phyloP scores from a whole-genome alignment of 2,797 vertebrate species.

The Xerus rutilus region DNA sequence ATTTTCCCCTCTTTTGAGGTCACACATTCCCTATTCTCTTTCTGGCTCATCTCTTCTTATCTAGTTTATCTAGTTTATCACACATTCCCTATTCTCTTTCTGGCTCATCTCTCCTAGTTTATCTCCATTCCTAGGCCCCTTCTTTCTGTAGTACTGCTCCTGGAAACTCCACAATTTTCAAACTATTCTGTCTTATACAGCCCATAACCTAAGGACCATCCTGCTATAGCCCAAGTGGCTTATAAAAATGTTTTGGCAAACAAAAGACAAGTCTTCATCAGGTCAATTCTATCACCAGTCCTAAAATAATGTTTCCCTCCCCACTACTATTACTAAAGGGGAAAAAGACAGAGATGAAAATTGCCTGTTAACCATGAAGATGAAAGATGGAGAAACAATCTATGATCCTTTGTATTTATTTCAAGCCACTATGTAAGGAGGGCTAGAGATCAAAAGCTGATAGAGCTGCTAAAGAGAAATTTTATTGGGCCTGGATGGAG shows the following conservation, averaged over 20 bases:
- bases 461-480: not conserved
- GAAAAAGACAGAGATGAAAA: not conserved
- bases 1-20: not conserved
- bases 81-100: not conserved
- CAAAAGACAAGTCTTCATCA: not conserved
- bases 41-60: not conserved
- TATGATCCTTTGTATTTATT: not conserved
- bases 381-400: not conserved
- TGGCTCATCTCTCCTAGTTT: not conserved
- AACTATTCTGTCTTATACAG: slow-evolving; percentile 10
- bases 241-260: slow-evolving; percentile 40
- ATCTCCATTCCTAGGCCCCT: not conserved
- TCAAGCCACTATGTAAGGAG: not conserved
- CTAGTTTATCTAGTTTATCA: no score
- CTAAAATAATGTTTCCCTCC: slow-evolving; percentile 16
- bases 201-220: not conserved
- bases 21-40: not conserved
- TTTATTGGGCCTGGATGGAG: not conserved
- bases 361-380: not conserved
- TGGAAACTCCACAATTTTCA: not conserved
- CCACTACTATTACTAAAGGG: not conserved
- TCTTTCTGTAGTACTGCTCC: not conserved
- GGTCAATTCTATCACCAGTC: not conserved
- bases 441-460: not conserved
- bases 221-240: not conserved